A percentile compares a stretch with the other conserved stretches of the same genome.
phyloP scores from a whole-genome alignment of 2,888 invertebrate genomes.

The Augiades crinisus region DNA sequence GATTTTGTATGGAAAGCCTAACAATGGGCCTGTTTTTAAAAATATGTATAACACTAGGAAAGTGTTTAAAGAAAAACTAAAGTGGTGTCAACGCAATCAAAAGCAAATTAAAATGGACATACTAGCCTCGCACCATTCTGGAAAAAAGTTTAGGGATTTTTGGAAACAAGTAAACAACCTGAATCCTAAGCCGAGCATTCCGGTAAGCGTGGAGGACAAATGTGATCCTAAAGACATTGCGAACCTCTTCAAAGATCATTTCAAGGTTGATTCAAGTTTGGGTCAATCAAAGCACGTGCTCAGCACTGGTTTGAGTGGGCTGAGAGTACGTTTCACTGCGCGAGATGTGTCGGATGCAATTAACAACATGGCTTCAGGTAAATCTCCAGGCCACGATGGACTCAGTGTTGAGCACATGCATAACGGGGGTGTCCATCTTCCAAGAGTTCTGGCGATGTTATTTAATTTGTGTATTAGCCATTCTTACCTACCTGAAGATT shows the following conservation, averaged over 20 bases:
- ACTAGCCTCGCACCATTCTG: slow-evolving; percentile 16
- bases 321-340: no score
- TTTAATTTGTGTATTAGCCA: no score
- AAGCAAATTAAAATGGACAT: slow-evolving; percentile 27
- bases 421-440: no score
- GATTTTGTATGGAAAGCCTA: slow-evolving; percentile 29
- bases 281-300: no score
- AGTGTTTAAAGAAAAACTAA: slow-evolving; percentile 29
- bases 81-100: slow-evolving; percentile 28
- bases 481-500: no score
- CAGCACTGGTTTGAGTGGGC: no score
- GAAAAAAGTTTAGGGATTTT: slow-evolving; percentile 23
- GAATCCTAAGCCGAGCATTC: slow-evolving; percentile 16
- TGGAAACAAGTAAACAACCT: slow-evolving; percentile 30
- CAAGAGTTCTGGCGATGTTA: no score
- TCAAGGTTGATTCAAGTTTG: no score
- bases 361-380: no score
- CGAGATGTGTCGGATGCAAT: no score
- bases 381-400: no score
- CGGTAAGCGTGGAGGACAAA: slow-evolving; percentile 27
- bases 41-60: slow-evolving; percentile 24
- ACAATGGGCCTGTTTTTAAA: slow-evolving; percentile 14
- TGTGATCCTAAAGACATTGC: slow-evolving; percentile 20
- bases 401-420: no score
- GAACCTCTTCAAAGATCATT: slow-evolving; percentile 17